These are phyloP conservation scores for Onychostruthus taczanowskii DNA, from an alignment of 2,113 vertebrate species.

Conservation along the genomic window DNA sequence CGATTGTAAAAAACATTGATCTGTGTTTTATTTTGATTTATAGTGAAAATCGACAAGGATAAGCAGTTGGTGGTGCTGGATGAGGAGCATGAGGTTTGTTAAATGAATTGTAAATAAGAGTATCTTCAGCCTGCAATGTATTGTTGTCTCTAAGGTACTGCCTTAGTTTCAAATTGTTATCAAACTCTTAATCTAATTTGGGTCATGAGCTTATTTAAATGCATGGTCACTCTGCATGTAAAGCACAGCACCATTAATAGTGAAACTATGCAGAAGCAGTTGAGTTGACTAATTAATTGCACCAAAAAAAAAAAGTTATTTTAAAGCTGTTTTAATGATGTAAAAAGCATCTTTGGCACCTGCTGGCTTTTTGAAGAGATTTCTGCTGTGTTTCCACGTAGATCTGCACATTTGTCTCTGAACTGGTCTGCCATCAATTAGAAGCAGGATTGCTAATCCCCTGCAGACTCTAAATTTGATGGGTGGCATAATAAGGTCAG, in stretches of 20 bases:
- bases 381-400: neutral
- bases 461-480: conserved; percentile 48
- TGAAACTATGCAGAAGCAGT: conserved; percentile 2
- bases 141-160: conserved; percentile 59
- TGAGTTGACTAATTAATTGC: conserved; percentile 20
- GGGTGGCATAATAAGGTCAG: conserved; percentile 54
- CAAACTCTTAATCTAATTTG: conserved; percentile 61
- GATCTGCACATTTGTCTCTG: conserved; percentile 4
- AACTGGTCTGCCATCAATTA: conserved; percentile 49
- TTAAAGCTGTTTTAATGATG: neutral
- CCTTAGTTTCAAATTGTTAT: conserved; percentile 62
- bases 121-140: conserved; percentile 64
- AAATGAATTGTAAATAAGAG: conserved; percentile 66
- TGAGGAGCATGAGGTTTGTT: conserved; percentile 91
- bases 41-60: conserved; percentile 98
- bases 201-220: conserved; percentile 55
- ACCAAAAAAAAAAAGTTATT: neutral
- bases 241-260: conserved; percentile 47
- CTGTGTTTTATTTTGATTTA: conserved; percentile 60
- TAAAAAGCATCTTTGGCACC: neutral
- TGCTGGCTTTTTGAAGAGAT: conserved; percentile 17
- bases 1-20: neutral
- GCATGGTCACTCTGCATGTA: conserved; percentile 55
- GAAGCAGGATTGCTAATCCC: conserved; percentile 47
- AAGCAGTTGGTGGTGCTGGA: conserved; percentile 92